phyloP scores from a whole-genome alignment of 2,113 vertebrate species.

The Gavialis gangeticus region DNA sequence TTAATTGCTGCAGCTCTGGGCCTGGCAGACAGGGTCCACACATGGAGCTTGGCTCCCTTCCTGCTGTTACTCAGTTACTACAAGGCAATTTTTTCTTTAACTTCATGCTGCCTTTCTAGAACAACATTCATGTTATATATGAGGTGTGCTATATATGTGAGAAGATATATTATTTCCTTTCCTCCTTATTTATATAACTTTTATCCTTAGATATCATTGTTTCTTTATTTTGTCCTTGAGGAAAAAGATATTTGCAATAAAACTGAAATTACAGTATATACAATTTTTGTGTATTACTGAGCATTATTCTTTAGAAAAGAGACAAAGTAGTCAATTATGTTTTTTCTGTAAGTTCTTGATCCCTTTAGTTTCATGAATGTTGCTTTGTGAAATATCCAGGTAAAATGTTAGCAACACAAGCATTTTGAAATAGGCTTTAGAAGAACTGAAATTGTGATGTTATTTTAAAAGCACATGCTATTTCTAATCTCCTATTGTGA shows the following conservation, averaged over 20 bases:
- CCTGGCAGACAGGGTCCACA: too few species aligned
- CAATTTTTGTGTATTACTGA: neutral
- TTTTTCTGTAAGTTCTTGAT: neutral
- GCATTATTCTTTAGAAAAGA: neutral
- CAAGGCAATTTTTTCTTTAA: too few species aligned
- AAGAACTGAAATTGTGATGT: neutral
- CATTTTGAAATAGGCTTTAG: neutral
- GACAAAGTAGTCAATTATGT: accelerated
- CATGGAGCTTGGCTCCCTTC: too few species aligned
- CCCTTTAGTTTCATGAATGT: neutral
- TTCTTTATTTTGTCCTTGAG: neutral
- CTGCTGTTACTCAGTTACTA: too few species aligned
- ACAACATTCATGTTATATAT: too few species aligned
- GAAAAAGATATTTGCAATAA: neutral
- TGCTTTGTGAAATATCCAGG: neutral
- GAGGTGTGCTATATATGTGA: too few species aligned
- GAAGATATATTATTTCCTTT: too few species aligned
- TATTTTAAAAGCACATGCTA: too few species aligned
- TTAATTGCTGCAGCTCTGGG: too few species aligned
- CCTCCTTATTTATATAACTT: neutral
- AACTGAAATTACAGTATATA: neutral
- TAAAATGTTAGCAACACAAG: neutral
- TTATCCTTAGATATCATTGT: accelerated
- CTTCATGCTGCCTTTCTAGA: too few species aligned
- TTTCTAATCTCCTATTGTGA: too few species aligned